phyloP scores from a whole-genome alignment of 2,113 vertebrate genomes.

The Dicrurus megarhynchus region DNA sequence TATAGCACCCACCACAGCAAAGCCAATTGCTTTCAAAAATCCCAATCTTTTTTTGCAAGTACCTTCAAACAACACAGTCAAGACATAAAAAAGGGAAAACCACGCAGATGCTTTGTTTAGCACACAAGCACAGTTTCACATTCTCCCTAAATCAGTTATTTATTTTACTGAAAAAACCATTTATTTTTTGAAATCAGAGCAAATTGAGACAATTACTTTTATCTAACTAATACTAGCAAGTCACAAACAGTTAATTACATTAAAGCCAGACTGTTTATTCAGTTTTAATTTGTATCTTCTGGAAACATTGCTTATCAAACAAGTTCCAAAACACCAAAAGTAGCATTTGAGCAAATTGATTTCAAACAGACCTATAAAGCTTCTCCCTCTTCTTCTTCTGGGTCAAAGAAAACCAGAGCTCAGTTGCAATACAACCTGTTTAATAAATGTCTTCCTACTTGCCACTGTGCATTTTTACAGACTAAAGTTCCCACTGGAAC shows the following conservation, averaged over 20 bases:
- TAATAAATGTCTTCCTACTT: not conserved
- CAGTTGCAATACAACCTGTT: not conserved
- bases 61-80: not conserved
- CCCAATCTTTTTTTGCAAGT: not conserved
- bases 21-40: not conserved
- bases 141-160: not conserved
- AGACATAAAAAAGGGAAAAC: not conserved
- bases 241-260: not conserved
- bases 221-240: not conserved
- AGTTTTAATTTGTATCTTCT: not conserved
- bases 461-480: not conserved
- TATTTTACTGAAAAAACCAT: not conserved
- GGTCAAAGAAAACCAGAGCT: not conserved
- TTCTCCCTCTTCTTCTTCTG: not conserved
- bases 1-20: accelerated
- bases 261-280: not conserved
- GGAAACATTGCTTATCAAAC: not conserved
- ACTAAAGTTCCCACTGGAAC: not conserved
- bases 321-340: not conserved
- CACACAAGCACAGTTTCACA: not conserved
- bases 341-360: not conserved
- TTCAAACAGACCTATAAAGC: not conserved
- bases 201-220: not conserved
- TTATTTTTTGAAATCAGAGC: not conserved
- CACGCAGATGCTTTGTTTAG: not conserved